Evolutionary conservation across 2,797 vertebrate species (phyloP), one percentile per base, ranked within the genome.

Genomic region (Neomorphus geoffroyi): DNA sequence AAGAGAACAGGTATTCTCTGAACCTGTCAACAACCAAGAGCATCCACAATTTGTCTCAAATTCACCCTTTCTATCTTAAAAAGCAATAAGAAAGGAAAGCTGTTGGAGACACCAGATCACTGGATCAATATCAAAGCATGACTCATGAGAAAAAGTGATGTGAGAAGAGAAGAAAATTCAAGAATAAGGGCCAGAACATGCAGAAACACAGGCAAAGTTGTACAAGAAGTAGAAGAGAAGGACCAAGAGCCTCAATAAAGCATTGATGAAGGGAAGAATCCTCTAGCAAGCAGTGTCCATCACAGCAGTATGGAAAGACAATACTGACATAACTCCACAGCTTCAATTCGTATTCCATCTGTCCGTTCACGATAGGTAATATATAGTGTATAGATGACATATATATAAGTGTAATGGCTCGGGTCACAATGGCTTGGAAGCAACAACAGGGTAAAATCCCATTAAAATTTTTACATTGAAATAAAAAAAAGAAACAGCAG

Each of bases 301-400:
- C 50, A 10, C 27, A 3, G 8, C 30, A 3, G 6, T 5, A 27
- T 32, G 91, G 46, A 54, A 57, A 64, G 43, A 46, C 28, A 72
- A 77, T 15, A 8, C 28, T 50, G 48, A 10, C 35, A 70, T 62
- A 39, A 54, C 48, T 50, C 26, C 7, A 5, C 32, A 80, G 32
- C 10, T 1, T 21, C 28, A 80, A 60, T 46, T 69, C 48, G 15
- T 3, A 7, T 56, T 43, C 57, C 8, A 1, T 9, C 35, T 61
- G 14, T 10, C 18, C 48, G 7, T 10, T 33, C 32, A 21, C 28
- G 70, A 11, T 0, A 37, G 28, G 18, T 46, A 53, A 28, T 26
- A 14, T 6, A 2, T 9, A 1, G 0, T 7, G 5, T 2, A 4
- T 13, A 13, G 0, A 11, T 57, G 46, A 43, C 72, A 50, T 7